A percentile compares a stretch with the other conserved stretches of the same genome.
These are phyloP conservation scores for Zeus faber DNA, from an alignment of 2,113 vertebrate genomes.

Conservation along the genomic window DNA sequence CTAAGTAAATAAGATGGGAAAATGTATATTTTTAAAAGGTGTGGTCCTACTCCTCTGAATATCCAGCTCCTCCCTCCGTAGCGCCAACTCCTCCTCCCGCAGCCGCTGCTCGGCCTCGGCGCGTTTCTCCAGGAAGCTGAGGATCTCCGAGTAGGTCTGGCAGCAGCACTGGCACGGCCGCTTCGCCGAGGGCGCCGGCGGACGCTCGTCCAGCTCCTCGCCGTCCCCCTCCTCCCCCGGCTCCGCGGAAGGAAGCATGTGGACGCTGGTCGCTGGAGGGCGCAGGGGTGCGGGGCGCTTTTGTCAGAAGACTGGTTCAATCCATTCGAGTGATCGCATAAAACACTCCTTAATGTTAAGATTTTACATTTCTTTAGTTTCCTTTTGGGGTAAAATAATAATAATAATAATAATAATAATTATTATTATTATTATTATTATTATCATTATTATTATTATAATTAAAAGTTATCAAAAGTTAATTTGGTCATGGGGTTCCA, in stretches of 20 bases:
- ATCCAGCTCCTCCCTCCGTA: constrained; percentile 76
- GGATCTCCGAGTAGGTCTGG: constrained; percentile 77
- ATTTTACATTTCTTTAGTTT: too few species aligned
- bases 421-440: too few species aligned
- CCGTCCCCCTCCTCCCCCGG: constrained; percentile 60
- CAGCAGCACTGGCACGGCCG: constrained; percentile 78
- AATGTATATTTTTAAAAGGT: not conserved
- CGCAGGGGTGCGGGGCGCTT: too few species aligned
- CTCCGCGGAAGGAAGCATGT: constrained; percentile 46
- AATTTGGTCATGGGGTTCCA: too few species aligned
- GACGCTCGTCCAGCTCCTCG: constrained; percentile 58
- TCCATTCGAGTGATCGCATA: too few species aligned
- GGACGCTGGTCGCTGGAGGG: too few species aligned
- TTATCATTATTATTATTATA: too few species aligned
- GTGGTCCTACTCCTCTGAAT: constrained; percentile 66
- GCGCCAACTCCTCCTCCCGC: constrained; percentile 74
- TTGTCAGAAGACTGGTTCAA: not conserved
- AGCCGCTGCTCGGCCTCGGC: constrained; percentile 77
- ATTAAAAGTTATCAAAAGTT: too few species aligned
- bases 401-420: too few species aligned
- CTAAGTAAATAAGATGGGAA: not conserved
- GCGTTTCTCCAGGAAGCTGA: constrained; percentile 79
- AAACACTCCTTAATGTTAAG: too few species aligned
- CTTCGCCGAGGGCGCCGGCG: constrained; percentile 66
- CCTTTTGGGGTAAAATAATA: too few species aligned